A percentile compares a stretch with the other conserved stretches of the same genome.
These are phyloP conservation scores for Carterocephalus palaemon DNA, from an alignment of 2,888 invertebrate species.

Conservation along the genomic window DNA sequence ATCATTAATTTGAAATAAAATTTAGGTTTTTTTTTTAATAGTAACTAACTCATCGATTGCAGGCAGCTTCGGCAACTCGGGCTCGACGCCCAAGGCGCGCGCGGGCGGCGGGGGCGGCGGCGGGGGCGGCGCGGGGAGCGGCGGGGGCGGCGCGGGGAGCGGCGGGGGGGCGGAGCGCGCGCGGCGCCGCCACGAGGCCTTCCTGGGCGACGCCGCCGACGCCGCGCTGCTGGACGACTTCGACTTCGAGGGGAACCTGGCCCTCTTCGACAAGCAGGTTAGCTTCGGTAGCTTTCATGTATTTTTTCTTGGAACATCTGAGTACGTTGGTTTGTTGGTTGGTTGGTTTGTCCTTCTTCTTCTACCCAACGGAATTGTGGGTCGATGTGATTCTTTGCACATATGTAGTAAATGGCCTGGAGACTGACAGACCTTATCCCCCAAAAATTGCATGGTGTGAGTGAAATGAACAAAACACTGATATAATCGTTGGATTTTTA, in stretches of 20 bases:
- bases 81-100: slow-evolving; percentile 1
- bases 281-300: no score
- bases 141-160: slow-evolving; percentile 81
- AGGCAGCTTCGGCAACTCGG: not conserved
- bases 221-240: slow-evolving; percentile 86
- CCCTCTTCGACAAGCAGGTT: slow-evolving; percentile 88
- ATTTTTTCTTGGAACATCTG: no score
- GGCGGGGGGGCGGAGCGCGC: slow-evolving; percentile 63
- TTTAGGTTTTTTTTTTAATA: not conserved
- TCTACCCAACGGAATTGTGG: no score
- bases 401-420: no score
- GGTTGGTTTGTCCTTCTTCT: no score
- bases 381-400: no score
- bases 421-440: no score
- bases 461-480: no score
- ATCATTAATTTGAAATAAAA: not conserved
- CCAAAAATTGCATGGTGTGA: no score
- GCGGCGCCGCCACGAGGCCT: slow-evolving; percentile 84
- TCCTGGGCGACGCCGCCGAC: slow-evolving; percentile 86
- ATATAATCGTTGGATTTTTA: no score
- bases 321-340: no score
- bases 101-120: slow-evolving; percentile 45
- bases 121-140: slow-evolving; percentile 45
- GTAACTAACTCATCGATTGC: no score
- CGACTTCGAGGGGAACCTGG: slow-evolving; percentile 96